Evolutionary conservation across 1,140 invertebrate species (phyloP), one percentile per base, ranked within the genome.

Genomic region (Amyelois transitella): DNA sequence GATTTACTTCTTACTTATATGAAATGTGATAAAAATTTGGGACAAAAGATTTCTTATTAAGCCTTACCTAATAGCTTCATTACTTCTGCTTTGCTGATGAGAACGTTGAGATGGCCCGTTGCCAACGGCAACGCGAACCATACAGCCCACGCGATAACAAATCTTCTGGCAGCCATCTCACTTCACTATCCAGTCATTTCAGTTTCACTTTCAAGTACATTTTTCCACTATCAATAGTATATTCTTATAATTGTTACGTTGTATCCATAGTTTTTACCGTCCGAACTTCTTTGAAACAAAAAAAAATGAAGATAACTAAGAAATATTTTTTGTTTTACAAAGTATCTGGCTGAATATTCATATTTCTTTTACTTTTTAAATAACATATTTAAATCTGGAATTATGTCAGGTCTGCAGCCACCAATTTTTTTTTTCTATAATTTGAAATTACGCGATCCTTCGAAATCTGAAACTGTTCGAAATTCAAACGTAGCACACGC

Each of bases 1-100:
- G n/a, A n/a, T n/a, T n/a, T n/a, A n/a, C n/a, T 12, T 28, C 25
- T 0, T 28, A 28, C 6, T 6, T 28, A 28, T 28, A 28, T 8
- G 25, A 28, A 12, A 12, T 28, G 25, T 28, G 1, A 12, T 28
- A 28, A 28, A 28, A 6, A 28, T 8, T 28, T 12, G 25, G 25
- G 12, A 47, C 12, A 14, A 14, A 2, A 38, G 1, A 14, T 8
- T 38, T 14, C 3, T 38, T 14, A 38, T 38, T 24, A n/a, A 32
- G 49, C 64, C 89, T 92, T 88, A 94, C 93, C 93, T 79, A 94
- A 84, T 62, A 94, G 89, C 81, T 94, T 94, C 89, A 92, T 93
- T 69, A 94, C 92, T 89, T 94, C 93, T 48, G 91, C 90, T 77
- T 93, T 91, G 77, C 92, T 93, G 88, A 94, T 94, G 84, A 94